These are phyloP conservation scores for Dasypogon diadema DNA, from an alignment of 2,888 invertebrate species.

Conservation along the genomic window DNA sequence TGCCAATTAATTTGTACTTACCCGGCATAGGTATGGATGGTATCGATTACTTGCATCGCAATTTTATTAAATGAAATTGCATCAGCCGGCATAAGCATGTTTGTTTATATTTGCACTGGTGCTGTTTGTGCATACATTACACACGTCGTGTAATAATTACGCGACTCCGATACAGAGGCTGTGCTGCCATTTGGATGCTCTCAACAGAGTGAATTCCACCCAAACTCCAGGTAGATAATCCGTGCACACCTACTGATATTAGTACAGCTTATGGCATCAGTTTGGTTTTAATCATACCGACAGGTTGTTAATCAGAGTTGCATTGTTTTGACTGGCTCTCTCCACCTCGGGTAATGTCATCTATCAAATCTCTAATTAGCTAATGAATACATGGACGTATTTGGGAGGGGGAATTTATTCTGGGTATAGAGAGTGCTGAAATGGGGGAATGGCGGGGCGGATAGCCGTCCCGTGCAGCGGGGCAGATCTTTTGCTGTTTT, in stretches of 20 bases:
- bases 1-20: conserved; percentile 43
- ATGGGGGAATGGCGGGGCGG: neutral
- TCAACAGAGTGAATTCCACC: neutral
- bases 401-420: neutral
- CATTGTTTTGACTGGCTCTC: conserved; percentile 32
- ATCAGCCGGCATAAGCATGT: conserved; percentile 29
- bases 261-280: conserved; percentile 23
- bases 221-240: conserved; percentile 9
- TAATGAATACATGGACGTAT: neutral
- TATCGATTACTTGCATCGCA: conserved; percentile 46
- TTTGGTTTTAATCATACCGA: conserved; percentile 31
- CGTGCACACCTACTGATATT: conserved; percentile 33
- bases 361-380: conserved; percentile 13
- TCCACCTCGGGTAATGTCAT: conserved; percentile 29
- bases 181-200: neutral
- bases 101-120: conserved; percentile 47
- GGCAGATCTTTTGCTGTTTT: neutral
- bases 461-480: too few relatives aligned
- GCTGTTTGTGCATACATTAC: conserved; percentile 36
- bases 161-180: conserved; percentile 10
- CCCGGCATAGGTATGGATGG: neutral
- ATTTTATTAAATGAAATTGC: conserved; percentile 48
- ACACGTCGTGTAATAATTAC: conserved; percentile 49
- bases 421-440: neutral
- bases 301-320: conserved; percentile 21